Conservation (phyloP, 1,140 invertebrate genomes). For the Popillia japonica region DNA sequence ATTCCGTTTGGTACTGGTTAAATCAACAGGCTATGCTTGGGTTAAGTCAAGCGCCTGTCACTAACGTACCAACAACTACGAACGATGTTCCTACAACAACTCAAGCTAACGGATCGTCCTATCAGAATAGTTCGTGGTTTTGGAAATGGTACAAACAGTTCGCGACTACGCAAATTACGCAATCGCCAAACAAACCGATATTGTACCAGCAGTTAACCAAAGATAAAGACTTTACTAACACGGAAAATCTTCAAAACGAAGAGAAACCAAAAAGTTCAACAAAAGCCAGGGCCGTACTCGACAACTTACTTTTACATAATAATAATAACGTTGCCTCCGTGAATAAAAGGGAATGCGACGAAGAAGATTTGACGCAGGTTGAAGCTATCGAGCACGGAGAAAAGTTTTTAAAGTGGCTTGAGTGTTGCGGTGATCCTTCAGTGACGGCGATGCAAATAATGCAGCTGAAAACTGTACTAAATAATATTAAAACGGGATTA, state of each 20-base stretch:
- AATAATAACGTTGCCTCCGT: conserved; percentile 61
- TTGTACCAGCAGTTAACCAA: conserved; percentile 71
- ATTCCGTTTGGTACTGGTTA: conserved; percentile 74
- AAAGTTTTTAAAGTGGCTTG: conserved; percentile 77
- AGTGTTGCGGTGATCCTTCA: conserved; percentile 74
- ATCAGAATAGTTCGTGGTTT: conserved; percentile 71
- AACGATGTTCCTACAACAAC: conserved; percentile 43
- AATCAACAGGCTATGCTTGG: conserved; percentile 65
- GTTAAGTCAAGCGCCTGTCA: conserved; percentile 56
- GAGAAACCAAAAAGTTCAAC: conserved; percentile 55
- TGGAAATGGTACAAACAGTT: conserved; percentile 80
- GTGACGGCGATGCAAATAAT: conserved; percentile 78
- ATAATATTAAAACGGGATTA: conserved; percentile 71
- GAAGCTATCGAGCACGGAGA: conserved; percentile 78
- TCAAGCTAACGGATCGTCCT: conserved; percentile 3
- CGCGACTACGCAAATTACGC: conserved; percentile 57
- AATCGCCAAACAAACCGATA: conserved; percentile 63
- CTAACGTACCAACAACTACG: conserved; percentile 55
- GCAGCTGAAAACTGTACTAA: conserved; percentile 71
- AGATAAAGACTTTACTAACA: conserved; percentile 60
- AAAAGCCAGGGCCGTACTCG: conserved; percentile 70
- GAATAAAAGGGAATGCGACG: conserved; percentile 58
- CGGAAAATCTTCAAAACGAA: conserved; percentile 40
- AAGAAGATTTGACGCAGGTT: conserved; percentile 55
- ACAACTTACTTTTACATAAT: conserved; percentile 72